Conservation (phyloP, 2,113 vertebrate genomes). For the Oriolus oriolus region DNA sequence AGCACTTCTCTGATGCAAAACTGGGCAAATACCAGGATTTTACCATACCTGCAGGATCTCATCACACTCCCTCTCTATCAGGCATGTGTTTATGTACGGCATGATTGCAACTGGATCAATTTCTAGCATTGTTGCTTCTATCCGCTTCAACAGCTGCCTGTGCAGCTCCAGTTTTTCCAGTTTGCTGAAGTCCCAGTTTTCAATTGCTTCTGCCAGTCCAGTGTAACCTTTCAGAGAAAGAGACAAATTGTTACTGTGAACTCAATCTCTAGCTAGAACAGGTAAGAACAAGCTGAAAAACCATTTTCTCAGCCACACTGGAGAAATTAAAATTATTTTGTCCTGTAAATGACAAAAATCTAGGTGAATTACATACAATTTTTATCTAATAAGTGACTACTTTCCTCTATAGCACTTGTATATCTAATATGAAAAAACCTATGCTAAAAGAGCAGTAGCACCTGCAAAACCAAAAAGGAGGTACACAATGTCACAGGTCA, state of each 20-base stretch:
- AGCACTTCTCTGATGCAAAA: not conserved
- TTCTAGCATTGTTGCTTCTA: conserved; percentile 39
- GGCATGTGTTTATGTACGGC: not conserved
- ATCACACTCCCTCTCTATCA: conserved; percentile 28
- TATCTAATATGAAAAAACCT: not conserved
- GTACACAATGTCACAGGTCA: not conserved
- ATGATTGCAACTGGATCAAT: not conserved
- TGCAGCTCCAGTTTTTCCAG: conserved; percentile 18
- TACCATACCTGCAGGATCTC: not conserved
- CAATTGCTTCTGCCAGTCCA: conserved; percentile 28
- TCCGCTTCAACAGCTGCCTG: conserved; percentile 6
- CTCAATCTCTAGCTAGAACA: not conserved
- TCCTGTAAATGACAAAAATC: not conserved
- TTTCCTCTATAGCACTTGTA: not conserved
- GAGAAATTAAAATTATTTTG: not conserved
- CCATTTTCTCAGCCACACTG: not conserved
- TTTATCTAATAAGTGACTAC: not conserved
- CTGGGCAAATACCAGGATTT: not conserved
- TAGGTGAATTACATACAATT: not conserved
- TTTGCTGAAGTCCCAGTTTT: conserved; percentile 47
- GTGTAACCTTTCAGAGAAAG: conserved; percentile 1
- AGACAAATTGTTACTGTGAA: not conserved
- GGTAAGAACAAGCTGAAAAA: not conserved
- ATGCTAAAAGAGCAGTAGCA: not conserved
- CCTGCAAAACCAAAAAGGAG: not conserved